Evolutionary conservation across 2,797 vertebrate species (phyloP), one percentile per base, ranked within the genome.

Genomic region (Coregonus ussuriensis): DNA sequence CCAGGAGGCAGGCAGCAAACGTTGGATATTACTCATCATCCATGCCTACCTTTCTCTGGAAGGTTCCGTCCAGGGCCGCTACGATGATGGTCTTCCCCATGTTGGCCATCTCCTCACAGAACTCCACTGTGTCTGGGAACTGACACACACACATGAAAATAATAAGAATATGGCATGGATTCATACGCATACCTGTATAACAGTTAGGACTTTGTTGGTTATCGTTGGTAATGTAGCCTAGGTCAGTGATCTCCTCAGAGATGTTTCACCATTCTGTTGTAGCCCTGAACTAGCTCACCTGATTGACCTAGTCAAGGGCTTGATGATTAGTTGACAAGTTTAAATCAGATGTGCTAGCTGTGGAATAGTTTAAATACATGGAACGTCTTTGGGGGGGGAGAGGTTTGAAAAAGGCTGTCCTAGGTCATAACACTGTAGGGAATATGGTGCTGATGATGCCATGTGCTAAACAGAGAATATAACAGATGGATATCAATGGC

Each of bases 81-180:
- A 99, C 96, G 0, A 99, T 98, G 74, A 99, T 33, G 0, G 94
- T 98, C 91, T 99, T 99, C 15, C 98, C 98, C 0, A 85, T 21
- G 6, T 99, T 99, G 76, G 98, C 98, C 97, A 99, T 98, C 41
- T 80, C 82, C 85, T 99, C 98, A 1, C 97, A 96, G 89, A 99
- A 99, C 76, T 96, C 96, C 78, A 98, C 96, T 0, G 94, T 93
- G 85, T 99, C 98, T 35, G 96, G 93, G 87, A 99, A 99, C 98
- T 99, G 73, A 52, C 51, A 53, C 16, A 33, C 3, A 25, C 3
- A 25, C 21, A 9, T 3, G 1, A 9, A 25, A 13, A 52, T 7
- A 52, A 29, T 16, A 7, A 56, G 71, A 52, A 56, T 0, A 35
- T 15, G 18, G 14, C 52, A 33, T 25, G 7, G 18, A 21, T 62